These are phyloP conservation scores for Catocala sponsa DNA, from an alignment of 2,888 invertebrate genomes.

Conservation along the genomic window DNA sequence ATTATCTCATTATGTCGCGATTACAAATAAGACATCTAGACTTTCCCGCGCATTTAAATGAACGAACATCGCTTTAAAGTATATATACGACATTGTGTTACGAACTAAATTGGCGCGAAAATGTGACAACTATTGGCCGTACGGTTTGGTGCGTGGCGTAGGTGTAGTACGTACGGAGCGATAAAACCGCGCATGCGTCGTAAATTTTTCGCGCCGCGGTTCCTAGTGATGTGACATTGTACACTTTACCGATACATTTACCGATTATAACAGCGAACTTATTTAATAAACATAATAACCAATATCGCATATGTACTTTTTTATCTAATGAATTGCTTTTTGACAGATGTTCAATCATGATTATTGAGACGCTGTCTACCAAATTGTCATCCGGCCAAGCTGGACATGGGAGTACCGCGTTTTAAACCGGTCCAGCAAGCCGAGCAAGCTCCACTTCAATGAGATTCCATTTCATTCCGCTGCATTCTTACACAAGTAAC, in stretches of 20 bases:
- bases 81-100: constrained; percentile 35
- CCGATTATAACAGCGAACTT: neutral
- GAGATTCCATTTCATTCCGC: constrained; percentile 86
- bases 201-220: constrained; percentile 64
- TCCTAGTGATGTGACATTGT: constrained; percentile 53
- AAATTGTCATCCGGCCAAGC: constrained; percentile 76
- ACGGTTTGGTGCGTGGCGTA: constrained; percentile 39
- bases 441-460: constrained; percentile 79
- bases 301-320: constrained; percentile 7
- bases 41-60: neutral
- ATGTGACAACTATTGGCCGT: constrained; percentile 54
- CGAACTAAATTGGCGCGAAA: constrained; percentile 72
- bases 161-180: constrained; percentile 46
- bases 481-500: constrained; percentile 86
- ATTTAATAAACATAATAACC: too few relatives aligned
- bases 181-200: constrained; percentile 59
- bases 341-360: constrained; percentile 59
- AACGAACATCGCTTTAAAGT: constrained; percentile 36
- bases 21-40: too few relatives aligned
- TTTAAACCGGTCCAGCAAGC: constrained; percentile 79
- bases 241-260: constrained; percentile 9
- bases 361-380: constrained; percentile 75
- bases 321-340: constrained; percentile 40
- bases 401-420: constrained; percentile 71
- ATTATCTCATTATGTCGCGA: too few relatives aligned